Base-by-base conservation (phyloP, 1,140 invertebrate species). In the Penaeus chinensis region DNA sequence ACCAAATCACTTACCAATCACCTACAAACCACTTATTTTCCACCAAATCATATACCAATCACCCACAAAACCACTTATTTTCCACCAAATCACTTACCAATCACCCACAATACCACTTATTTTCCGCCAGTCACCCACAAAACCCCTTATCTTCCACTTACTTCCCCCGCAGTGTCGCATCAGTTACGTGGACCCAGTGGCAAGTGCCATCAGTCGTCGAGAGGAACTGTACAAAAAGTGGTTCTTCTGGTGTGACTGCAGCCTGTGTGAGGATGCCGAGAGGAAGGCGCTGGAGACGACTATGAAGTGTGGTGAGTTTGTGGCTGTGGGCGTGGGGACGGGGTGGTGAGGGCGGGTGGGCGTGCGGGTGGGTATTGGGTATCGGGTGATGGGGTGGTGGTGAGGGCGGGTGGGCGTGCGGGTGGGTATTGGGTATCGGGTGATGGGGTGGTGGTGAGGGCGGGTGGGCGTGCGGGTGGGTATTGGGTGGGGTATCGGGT, bases 221-320 rank as follows among this genome's bases (percentile, higher is more conserved):
- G 54, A 76, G 42, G 65, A 82, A 7, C 69, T 87, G 16, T 32
- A 87, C 66, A n/a, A 66, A 2, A 87, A 82, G 61, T 87, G 85
- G 85, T 87, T 87, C 71, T 87, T 87, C 61, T 87, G 66, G 78
- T 87, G 85, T 54, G 85, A 87, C 20, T 87, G 85, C 42, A 77
- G 63, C 42, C 20, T 65, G 47, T 87, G 85, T 47, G 24, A 54
- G 0, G 74, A 77, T 81, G 8, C 65, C 19, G 79, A 83, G 86
- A 82, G 80, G n/a, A 42, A 13, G n/a, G 32, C 20, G 0, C 19
- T 77, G n/a, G 86, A 87, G 80, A 87, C 82, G 61, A 66, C 80
- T 24, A 54, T 77, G 69, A 74, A 24, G 37, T 87, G 86, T 82
- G 71, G 86, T 87, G 69, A 83, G 86, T 87, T 3, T 32, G 4